Percentiles rank a stretch among this genome's conserved stretches.
Conservation (phyloP, 2,113 vertebrate species). For the Zosterops japonicus region DNA sequence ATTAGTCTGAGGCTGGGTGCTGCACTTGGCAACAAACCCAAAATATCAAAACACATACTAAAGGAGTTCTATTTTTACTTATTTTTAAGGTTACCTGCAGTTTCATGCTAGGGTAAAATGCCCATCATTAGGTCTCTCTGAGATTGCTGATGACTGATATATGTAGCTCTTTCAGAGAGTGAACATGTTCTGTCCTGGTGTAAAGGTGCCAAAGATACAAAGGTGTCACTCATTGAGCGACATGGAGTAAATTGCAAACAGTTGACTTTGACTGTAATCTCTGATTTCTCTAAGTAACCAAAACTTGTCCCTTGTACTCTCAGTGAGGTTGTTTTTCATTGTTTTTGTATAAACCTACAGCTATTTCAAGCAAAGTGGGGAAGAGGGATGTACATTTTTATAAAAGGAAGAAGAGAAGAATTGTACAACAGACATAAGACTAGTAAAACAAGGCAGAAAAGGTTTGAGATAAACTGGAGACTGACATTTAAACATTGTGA, state of each 20-base stretch:
- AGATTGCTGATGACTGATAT: background rate
- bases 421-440: background rate
- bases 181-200: background rate
- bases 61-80: background rate
- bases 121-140: background rate
- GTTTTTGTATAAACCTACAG: background rate
- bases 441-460: background rate
- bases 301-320: background rate
- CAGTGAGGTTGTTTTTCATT: background rate
- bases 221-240: background rate
- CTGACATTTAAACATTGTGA: background rate
- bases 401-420: background rate
- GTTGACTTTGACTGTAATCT: background rate
- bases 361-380: background rate
- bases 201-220: background rate
- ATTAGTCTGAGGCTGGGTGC: background rate
- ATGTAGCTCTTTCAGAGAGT: background rate
- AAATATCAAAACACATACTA: background rate
- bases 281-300: background rate
- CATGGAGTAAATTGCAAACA: background rate
- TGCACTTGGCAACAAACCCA: background rate
- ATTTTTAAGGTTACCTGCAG: background rate
- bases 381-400: background rate
- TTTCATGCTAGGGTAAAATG: background rate
- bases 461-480: background rate